Base-by-base conservation (phyloP, 2,113 vertebrate genomes). In the Stomatorhinus ivindoensis region DNA sequence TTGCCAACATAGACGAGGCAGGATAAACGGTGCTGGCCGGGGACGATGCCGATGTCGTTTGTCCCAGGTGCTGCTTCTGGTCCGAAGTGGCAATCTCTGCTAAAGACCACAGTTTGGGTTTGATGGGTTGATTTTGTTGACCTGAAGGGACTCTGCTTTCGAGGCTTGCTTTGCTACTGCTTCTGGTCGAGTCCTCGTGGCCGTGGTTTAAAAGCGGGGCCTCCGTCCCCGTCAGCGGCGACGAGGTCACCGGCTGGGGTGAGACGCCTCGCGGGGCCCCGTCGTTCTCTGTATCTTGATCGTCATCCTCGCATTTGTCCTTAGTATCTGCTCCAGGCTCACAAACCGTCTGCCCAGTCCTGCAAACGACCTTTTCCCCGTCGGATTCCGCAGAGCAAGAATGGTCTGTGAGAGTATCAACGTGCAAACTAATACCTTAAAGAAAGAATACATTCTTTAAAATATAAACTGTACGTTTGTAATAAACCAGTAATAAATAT, bases 31-130 rank as follows among this genome's bases (percentile, higher is more conserved):
- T 96, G 85, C 95, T 96, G 87, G 97, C 93, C 86, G 96, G 96
- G 42, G 97, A 95, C 0, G 96, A 89, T 85, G 97, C 94, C 8
- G 97, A 95, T 21, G 97, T 93, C 35, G 97, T 95, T 89, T 95
- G 96, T 80, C 95, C 97, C 91, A 95, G 90, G 76, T 95, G 96
- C 86, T 97, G 97, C 94, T 99, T 99, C 93, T 96, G 96, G 97
- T 99, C 98, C 95, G 98, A 99, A 89, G 98, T 99, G 95, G 98
- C 98, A 90, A 99, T 99, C 95, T 99, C 98, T 61, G 98, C 98
- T 94, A 99, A 96, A 13, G 98, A 99, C 98, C 98, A 99, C 85
- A 99, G 94, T 91, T 99, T 99, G 93, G 98, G 98, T 90, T 99
- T 99, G 93, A 94, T 96, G 92, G 95, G 92, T 13, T 96, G 96